Conservation (phyloP, 1,140 invertebrate species). For the Eriosoma lanigerum region DNA sequence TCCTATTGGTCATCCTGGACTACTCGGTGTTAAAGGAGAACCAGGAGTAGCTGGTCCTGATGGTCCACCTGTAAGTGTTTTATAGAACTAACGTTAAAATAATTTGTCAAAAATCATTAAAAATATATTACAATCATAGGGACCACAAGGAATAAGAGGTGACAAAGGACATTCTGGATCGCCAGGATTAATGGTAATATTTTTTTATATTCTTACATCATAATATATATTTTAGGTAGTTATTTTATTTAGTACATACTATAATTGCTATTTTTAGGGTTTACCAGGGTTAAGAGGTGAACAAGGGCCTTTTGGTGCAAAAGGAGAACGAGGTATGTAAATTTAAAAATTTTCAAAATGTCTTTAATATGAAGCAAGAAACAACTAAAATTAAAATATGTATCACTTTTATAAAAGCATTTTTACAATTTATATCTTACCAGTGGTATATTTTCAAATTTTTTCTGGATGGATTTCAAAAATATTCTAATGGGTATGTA, state of each 20-base stretch:
- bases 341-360: no score
- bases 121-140: constrained; percentile 60
- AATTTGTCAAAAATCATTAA: neutral
- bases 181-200: constrained; percentile 66
- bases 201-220: neutral
- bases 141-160: constrained; percentile 68
- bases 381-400: no score
- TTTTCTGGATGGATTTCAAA: no score
- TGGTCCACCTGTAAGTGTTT: constrained; percentile 61
- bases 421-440: no score
- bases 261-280: constrained; percentile 16
- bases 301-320: constrained; percentile 20
- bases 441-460: no score
- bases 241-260: neutral
- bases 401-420: no score
- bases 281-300: constrained; percentile 59
- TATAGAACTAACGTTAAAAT: neutral
- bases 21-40: constrained; percentile 71
- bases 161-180: constrained; percentile 74
- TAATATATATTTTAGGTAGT: neutral
- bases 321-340: constrained; percentile 46
- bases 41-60: constrained; percentile 69
- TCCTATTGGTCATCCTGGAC: constrained; percentile 70
- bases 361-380: no score
- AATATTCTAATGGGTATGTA: no score